Base-by-base conservation (phyloP, 2,888 invertebrate species). In the Agrotis puta region DNA sequence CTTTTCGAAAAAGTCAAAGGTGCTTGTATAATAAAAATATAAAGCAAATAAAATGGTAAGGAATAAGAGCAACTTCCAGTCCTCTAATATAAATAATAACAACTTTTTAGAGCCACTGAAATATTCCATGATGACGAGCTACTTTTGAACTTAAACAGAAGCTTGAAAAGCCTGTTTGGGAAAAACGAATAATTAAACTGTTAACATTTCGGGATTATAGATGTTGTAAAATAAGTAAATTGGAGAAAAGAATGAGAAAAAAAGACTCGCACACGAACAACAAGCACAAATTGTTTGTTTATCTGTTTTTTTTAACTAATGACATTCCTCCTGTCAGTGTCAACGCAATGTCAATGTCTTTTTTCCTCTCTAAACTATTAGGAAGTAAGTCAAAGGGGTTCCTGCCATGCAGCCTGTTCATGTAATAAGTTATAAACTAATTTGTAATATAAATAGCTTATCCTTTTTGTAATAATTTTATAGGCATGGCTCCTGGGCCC, bases 1-100 rank as follows among this genome's bases (percentile, higher is more conserved):
- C 69, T 95, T 94, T 86, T 94, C 91, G 86, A 96, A 96, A 86
- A 92, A 92, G 79, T 94, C 91, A 83, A 94, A 96, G 14, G 93
- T 95, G 53, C 89, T 93, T 11, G 96, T 96, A 73, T 93, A 94
- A 82, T 94, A 92, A 81, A 92, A 93, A 85, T 95, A 95, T 27
- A 94, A 74, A 2, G 81, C 81, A 77, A 94, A 92, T 73, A 94
- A 57, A 51, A 88, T 72, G 20, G 92, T 92, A 6, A 95, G 80
- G 59, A 92, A 79, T 63, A 91, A 67, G 57, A 95, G 83, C 16
- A 94, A 74, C 75, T 91, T 93, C 94, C 95, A 95, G 76, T 95
- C 93, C 76, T 92, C 90, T 39, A 85, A 24, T 62, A 94, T 81
- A 73, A 93, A 91, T 59, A 69, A 70, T 20, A 92, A 24, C 59